Conservation (phyloP, 2,888 invertebrate genomes). For the Hedychridium roseum region DNA sequence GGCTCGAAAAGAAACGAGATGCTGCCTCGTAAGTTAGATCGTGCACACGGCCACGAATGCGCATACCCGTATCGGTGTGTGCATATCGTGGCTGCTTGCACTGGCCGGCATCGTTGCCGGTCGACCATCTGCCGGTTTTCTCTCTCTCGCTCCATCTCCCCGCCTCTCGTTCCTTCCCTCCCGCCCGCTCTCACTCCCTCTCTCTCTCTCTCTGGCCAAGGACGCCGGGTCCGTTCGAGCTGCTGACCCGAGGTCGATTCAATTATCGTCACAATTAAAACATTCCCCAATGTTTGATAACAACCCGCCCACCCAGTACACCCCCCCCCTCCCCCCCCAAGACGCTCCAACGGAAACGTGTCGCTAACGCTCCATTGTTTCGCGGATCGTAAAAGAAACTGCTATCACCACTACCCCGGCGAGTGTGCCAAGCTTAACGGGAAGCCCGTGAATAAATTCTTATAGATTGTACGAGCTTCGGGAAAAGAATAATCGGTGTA, state of each 20-base stretch:
- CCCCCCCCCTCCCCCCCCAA: no score
- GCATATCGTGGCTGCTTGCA: slow-evolving; percentile 18
- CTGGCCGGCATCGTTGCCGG: slow-evolving; percentile 34
- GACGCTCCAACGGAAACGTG: background rate
- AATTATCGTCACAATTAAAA: slow-evolving; percentile 42
- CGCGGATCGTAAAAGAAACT: background rate
- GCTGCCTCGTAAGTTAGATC: slow-evolving; percentile 26
- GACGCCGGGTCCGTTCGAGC: slow-evolving; percentile 42
- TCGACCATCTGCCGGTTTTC: slow-evolving; percentile 50
- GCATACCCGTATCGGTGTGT: slow-evolving; percentile 24
- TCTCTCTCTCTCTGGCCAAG: slow-evolving; percentile 49
- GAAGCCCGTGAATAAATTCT: no score
- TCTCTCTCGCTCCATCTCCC: no score
- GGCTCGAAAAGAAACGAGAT: slow-evolving; percentile 29
- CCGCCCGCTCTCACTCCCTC: no score
- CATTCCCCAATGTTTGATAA: slow-evolving; percentile 34
- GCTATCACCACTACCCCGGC: no score
- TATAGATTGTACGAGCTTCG: no score
- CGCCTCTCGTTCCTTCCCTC: no score
- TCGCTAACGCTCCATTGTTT: slow-evolving; percentile 9
- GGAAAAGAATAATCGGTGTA: no score
- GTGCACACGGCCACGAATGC: slow-evolving; percentile 20
- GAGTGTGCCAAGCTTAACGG: no score
- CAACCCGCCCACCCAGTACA: slow-evolving; percentile 6
- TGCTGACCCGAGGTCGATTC: slow-evolving; percentile 38